Base-by-base conservation (phyloP, 1,140 invertebrate genomes). In the Rhyzopertha dominica region DNA sequence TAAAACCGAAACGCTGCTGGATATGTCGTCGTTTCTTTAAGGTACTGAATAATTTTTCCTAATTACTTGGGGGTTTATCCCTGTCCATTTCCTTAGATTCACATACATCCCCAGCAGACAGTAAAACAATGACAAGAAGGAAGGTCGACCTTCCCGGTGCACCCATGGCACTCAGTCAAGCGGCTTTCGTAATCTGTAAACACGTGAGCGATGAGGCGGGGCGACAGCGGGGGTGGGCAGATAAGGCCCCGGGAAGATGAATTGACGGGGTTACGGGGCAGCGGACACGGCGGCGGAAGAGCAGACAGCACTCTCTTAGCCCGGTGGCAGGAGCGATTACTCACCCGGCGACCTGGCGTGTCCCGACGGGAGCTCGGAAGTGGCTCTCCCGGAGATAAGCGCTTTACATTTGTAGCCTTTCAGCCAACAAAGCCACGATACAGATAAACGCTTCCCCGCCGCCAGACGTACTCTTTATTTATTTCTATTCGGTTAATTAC, bases 321-420 rank as follows among this genome's bases (percentile, higher is more conserved):
- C 59, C 47, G 51, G 49, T 62, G 61, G 58, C 60, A 60, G 58
- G 42, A 44, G 56, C 54, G 58, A 63, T 63, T 63, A 63, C 59
- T 63, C 61, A 63, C 59, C 42, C 49, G 51, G 44, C 48, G 53
- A 54, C 50, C 49, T 48, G 58, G 52, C 49, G 48, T 53, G 40
- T 46, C 45, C 44, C 44, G 52, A 28, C 51, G 52, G 54, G 47
- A 49, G 35, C 48, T 29, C 59, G 59, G 59, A 63, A 63, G 61
- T 60, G 59, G 50, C 53, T 56, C 57, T 50, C 46, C 54, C 50
- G 49, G 44, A 56, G 61, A 63, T 63, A 63, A 63, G 57, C 55
- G 59, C 47, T 59, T 62, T 60, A 62, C 61, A 61, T 63, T 63
- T 63, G 61, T 63, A 61, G 51, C 57, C 49, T 57, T 62, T 62